Evolutionary conservation across 2,797 vertebrate species (phyloP), one percentile per base, ranked within the genome.

Genomic region (Thunnus albacares): DNA sequence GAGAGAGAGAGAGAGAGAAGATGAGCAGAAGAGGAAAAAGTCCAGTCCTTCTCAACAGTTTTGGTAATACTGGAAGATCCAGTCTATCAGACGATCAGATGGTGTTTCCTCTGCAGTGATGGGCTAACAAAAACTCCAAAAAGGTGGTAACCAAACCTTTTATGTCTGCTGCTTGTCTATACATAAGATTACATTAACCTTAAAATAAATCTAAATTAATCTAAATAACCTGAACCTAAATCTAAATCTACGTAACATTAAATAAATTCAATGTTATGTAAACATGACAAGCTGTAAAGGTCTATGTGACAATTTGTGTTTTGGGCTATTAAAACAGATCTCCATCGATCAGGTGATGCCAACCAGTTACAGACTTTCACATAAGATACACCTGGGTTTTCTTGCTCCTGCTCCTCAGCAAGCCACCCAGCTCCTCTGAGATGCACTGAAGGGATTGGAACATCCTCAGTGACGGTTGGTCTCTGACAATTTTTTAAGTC

Each of bases 61-160:
- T 56, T 18, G 5, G 47, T 67, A 14, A 79, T 26, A 73, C 30
- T 60, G 67, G 47, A 78, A 82, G 2, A 56, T 81, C 61, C 53
- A 43, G 38, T 61, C 9, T n/a, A 6, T 22, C 4, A 26, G 8
- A 60, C n/a, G 22, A n/a, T 43, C 4, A 10, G 41, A 11, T 6
- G 30, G 20, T 1, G 33, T 51, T 75, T 71, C n/a, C 20, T 30
- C 43, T 30, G 15, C 18, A 22, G 30, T n/a, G 35, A 62, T 75
- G 41, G 35, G 30, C 43, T n/a, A 12, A 8, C 7, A 14, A 53
- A 57, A 71, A 58, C 13, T 67, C 24, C 15, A 38, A 43, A 12
- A 20, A 49, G 52, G 14, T 22, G 45, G 14, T 3, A 33, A 45
- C 52, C 38, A 43, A 43, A 43, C 12, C 12, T 43, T 43, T 13